Conservation (phyloP, 2,888 invertebrate species). For the Pyrrhosoma nymphula region DNA sequence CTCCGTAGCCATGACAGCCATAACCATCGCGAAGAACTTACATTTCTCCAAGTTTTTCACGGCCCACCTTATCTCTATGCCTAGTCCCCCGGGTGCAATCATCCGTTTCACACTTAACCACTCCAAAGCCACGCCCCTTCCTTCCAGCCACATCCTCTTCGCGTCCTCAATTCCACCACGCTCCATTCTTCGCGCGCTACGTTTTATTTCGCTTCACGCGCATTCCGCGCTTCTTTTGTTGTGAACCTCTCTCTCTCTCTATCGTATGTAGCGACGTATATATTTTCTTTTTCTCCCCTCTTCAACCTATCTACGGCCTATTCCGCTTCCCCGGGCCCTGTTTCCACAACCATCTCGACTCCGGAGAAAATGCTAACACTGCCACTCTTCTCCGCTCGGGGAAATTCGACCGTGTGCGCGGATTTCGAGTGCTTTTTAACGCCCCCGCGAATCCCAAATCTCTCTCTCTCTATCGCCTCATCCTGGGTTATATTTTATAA, state of each 20-base stretch:
- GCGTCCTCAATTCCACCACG: not conserved
- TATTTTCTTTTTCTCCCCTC: not conserved
- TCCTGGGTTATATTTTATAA: not conserved
- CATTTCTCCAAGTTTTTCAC: not conserved
- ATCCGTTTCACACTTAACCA: too few relatives aligned
- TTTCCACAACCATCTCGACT: not conserved
- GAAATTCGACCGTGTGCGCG: not conserved
- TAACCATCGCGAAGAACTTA: not conserved
- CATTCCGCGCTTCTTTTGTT: not conserved
- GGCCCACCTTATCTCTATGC: not conserved
- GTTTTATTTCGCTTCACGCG: not conserved
- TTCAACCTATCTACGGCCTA: not conserved
- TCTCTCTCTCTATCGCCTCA: not conserved
- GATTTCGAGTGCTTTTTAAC: not conserved
- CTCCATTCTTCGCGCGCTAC: not conserved
- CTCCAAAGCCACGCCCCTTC: not conserved
- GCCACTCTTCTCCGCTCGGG: not conserved
- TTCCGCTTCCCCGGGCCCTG: not conserved
- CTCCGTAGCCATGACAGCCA: not conserved
- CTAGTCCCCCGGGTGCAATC: too few relatives aligned
- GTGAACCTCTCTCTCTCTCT: not conserved
- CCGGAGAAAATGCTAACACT: not conserved
- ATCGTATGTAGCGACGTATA: not conserved
- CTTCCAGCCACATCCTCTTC: not conserved
- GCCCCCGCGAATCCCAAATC: not conserved